phyloP scores from a whole-genome alignment of 2,797 vertebrate species.

The Catostomus latipinnis region DNA sequence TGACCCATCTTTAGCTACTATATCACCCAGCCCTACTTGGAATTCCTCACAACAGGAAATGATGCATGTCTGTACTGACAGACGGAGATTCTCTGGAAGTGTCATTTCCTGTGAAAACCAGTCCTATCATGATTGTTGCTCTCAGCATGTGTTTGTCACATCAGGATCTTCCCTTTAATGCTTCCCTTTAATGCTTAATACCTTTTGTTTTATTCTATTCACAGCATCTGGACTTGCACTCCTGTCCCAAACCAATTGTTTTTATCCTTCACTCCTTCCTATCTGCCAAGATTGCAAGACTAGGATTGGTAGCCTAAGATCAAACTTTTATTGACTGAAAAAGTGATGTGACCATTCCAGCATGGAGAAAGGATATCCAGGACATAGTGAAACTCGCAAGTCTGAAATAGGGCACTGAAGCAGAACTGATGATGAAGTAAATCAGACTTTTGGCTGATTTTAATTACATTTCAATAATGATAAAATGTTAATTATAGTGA shows the following conservation, averaged over 20 bases:
- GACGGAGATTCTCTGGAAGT: background rate
- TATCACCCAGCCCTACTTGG: no score
- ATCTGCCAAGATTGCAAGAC: constrained; percentile 94
- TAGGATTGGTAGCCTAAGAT: constrained; percentile 92
- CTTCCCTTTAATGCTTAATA: background rate
- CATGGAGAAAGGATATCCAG: background rate
- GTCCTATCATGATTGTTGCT: background rate
- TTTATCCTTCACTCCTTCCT: constrained; percentile 99
- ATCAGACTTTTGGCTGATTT: constrained; percentile 56
- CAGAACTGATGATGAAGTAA: background rate
- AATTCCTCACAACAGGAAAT: constrained; percentile 8
- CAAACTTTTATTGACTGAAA: constrained; percentile 13
- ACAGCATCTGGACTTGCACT: constrained; percentile 97
- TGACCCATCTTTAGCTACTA: no score
- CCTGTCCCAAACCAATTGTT: constrained; percentile 96
- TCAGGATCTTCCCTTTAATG: constrained; percentile 23
- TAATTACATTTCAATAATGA: constrained; percentile 40
- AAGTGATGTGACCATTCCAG: constrained; percentile 15
- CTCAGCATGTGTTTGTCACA: constrained; percentile 30
- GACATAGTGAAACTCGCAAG: background rate
- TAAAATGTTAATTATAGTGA: constrained; percentile 43
- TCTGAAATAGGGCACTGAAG: constrained; percentile 10
- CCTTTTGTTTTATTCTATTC: constrained; percentile 55
- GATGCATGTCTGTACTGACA: background rate
- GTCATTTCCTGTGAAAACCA: background rate